Conservation (phyloP, 2,888 invertebrate genomes). For the Lycaena phlaeas region DNA sequence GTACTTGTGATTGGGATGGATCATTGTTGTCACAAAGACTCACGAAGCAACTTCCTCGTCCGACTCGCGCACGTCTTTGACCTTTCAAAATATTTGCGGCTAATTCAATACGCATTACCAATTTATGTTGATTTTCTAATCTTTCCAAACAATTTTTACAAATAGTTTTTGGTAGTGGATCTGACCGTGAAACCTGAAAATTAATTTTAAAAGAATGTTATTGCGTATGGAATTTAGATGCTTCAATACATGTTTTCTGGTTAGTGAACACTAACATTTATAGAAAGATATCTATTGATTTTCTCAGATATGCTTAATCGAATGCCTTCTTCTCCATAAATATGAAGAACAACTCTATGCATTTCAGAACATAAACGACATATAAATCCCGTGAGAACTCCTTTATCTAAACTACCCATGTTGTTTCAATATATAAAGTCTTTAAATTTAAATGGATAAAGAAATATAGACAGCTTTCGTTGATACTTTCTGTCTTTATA, state of each 20-base stretch:
- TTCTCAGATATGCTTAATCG: slow-evolving; percentile 83
- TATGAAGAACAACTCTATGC: slow-evolving; percentile 87
- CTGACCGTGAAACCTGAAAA: slow-evolving; percentile 74
- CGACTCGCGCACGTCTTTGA: slow-evolving; percentile 34
- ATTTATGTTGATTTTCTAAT: slow-evolving; percentile 70
- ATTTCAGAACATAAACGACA: slow-evolving; percentile 90
- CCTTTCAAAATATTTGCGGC: slow-evolving; percentile 54
- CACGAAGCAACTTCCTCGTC: slow-evolving; percentile 28
- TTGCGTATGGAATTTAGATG: no score
- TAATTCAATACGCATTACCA: slow-evolving; percentile 60
- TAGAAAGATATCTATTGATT: slow-evolving; percentile 85
- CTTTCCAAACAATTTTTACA: slow-evolving; percentile 74
- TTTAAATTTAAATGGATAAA: not conserved
- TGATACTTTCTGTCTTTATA: no score
- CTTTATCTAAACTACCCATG: slow-evolving; percentile 89
- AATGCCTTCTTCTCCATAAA: slow-evolving; percentile 85
- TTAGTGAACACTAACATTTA: slow-evolving; percentile 76
- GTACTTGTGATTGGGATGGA: slow-evolving; percentile 24
- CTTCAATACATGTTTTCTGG: not conserved
- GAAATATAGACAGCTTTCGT: no score
- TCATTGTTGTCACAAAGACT: slow-evolving; percentile 32
- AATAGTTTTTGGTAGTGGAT: slow-evolving; percentile 81
- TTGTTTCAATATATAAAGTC: slow-evolving; percentile 34
- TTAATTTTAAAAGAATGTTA: slow-evolving; percentile 1
- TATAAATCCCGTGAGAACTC: slow-evolving; percentile 86